Evolutionary conservation across 1,140 invertebrate species (phyloP).

Genomic region (Lepidurus apus): DNA sequence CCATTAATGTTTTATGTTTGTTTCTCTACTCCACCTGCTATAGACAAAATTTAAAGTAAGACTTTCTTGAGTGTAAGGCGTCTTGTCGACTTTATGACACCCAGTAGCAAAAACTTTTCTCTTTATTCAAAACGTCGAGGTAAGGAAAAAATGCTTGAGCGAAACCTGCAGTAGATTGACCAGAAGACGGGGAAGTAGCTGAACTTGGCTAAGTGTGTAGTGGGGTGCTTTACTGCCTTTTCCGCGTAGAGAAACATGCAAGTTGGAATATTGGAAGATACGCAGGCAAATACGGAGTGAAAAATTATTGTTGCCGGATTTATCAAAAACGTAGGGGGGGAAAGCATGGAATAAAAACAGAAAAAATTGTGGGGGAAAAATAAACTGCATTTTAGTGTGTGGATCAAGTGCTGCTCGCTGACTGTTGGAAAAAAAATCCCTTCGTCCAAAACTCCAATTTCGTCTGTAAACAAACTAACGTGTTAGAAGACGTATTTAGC

Average conservation of each 20-base stretch:
- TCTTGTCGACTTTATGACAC: not conserved
- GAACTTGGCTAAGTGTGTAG: conserved; percentile 11
- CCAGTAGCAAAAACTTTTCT: not conserved
- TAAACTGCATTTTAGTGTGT: conserved; percentile 4
- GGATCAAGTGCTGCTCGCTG: not conserved
- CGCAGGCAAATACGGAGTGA: not conserved
- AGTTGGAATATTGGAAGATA: not conserved
- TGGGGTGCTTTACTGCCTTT: conserved; percentile 16
- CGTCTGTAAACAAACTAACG: not conserved
- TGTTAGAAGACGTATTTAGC: conserved; percentile 19
- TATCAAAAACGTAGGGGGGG: not conserved
- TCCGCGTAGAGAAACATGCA: conserved; percentile 1
- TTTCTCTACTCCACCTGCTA: not conserved
- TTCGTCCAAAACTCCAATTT: conserved; percentile 6
- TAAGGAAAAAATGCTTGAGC: not conserved
- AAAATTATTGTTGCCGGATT: conserved; percentile 15
- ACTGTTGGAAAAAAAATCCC: not conserved
- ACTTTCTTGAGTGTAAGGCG: not conserved
- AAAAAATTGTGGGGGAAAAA: not conserved
- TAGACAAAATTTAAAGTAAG: not conserved
- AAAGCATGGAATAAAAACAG: not conserved
- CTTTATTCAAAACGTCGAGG: not conserved
- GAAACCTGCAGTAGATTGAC: not conserved
- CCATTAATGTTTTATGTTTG: not conserved
- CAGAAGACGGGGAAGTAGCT: not conserved